phyloP scores from a whole-genome alignment of 2,797 vertebrate species.

The Anas flavirostris region DNA sequence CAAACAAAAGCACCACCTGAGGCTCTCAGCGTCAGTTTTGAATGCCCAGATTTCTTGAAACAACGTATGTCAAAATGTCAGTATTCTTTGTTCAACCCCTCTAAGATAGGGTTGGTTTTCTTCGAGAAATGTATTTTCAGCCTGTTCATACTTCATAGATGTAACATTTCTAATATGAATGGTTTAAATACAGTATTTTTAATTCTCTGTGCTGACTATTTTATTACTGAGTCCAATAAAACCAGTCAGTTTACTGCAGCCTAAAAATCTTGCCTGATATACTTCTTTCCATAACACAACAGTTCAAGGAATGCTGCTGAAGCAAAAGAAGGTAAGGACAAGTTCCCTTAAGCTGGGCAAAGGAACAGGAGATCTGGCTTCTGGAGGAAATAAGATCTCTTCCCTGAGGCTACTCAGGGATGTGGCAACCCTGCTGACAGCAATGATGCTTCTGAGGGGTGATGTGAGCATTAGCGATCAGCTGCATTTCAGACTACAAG shows the following conservation, averaged over 20 bases:
- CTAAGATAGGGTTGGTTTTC: background rate
- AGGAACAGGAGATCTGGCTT: background rate
- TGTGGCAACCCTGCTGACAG: background rate
- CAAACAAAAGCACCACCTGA: background rate
- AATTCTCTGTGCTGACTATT: background rate
- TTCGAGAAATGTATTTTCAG: background rate
- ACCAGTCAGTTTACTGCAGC: background rate
- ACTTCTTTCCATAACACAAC: background rate
- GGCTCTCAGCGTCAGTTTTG: background rate
- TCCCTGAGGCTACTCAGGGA: background rate
- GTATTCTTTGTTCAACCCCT: background rate
- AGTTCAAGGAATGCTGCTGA: background rate
- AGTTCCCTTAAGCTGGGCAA: background rate
- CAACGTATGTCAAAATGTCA: background rate
- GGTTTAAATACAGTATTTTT: background rate
- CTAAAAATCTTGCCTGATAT: background rate
- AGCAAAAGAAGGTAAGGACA: background rate
- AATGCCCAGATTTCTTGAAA: background rate
- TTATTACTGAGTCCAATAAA: background rate
- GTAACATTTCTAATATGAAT: background rate
- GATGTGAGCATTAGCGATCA: accelerated
- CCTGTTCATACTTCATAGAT: background rate
- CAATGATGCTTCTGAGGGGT: background rate
- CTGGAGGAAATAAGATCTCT: background rate
- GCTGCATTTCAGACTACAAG: background rate